These are phyloP conservation scores for Mayetiola destructor DNA, from an alignment of 2,888 invertebrate genomes.

Conservation along the genomic window DNA sequence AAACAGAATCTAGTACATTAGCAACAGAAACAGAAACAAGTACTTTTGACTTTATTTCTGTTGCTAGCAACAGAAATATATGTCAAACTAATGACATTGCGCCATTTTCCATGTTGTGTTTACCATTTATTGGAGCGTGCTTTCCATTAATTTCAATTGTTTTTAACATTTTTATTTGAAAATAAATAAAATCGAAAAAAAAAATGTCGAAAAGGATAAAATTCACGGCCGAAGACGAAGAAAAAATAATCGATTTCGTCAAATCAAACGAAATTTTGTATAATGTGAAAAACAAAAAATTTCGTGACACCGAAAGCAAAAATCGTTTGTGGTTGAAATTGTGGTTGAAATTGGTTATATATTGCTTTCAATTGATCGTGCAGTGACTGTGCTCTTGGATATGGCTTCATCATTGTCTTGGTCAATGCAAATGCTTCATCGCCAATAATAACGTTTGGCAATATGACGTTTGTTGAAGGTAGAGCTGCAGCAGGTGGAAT, in stretches of 20 bases:
- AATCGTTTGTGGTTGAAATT: constrained; percentile 4
- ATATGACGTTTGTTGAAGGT: neutral
- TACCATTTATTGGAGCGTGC: neutral
- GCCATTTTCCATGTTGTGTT: neutral
- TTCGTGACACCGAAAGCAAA: neutral
- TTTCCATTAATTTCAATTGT: neutral
- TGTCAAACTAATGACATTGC: neutral
- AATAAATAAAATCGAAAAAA: no score
- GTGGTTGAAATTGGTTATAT: neutral
- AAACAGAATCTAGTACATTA: neutral
- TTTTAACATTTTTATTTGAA: neutral
- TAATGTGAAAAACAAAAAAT: neutral
- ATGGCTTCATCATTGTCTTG: neutral
- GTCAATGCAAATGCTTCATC: constrained; percentile 1
- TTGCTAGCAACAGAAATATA: neutral
- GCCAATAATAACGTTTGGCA: neutral
- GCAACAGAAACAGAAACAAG: constrained; percentile 1
- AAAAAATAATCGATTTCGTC: constrained; percentile 2
- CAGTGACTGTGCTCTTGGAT: neutral
- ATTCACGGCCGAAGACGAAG: neutral
- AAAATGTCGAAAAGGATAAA: neutral
- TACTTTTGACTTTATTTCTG: neutral
- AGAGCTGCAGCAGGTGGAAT: neutral
- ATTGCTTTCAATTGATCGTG: neutral
- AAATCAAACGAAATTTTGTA: constrained; percentile 1